phyloP scores from a whole-genome alignment of 2,797 vertebrate species.

The Gymnothorax reevesii region DNA sequence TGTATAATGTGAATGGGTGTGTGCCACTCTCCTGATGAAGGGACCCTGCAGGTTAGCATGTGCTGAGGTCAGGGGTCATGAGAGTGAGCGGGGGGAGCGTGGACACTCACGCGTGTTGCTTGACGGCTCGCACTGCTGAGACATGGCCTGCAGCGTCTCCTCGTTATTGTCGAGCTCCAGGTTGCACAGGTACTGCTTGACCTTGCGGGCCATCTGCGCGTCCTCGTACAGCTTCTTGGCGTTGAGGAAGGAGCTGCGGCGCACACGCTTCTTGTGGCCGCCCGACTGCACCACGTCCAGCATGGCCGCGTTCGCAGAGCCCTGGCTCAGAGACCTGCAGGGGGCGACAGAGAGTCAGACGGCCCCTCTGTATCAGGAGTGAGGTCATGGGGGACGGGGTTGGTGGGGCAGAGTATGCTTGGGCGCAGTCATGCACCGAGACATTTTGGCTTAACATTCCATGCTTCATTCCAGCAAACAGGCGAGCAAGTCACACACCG shows the following conservation, averaged over 20 bases:
- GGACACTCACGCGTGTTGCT: constrained; percentile 88
- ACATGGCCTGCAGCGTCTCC: constrained; percentile 92
- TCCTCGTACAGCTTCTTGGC: constrained; percentile 99
- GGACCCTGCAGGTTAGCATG: no score
- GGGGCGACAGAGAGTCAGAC: constrained; percentile 16
- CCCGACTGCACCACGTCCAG: constrained; percentile 92
- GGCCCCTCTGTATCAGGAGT: neutral
- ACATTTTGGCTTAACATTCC: constrained; percentile 72
- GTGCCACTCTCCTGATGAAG: no score
- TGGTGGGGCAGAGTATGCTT: constrained; percentile 30
- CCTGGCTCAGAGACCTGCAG: constrained; percentile 96
- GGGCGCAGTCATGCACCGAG: constrained; percentile 65
- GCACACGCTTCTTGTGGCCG: constrained; percentile 95
- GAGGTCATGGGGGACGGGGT: neutral
- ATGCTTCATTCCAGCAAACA: constrained; percentile 77
- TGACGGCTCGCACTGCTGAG: constrained; percentile 92
- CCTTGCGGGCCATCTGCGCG: constrained; percentile 96
- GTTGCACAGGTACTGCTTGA: constrained; percentile 94
- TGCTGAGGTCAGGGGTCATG: neutral
- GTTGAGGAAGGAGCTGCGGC: constrained; percentile 98
- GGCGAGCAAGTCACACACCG: constrained; percentile 59
- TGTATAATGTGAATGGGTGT: no score
- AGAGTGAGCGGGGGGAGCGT: neutral
- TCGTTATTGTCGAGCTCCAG: constrained; percentile 93
- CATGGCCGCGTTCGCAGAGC: constrained; percentile 89